These are phyloP conservation scores for Pogonomyrmex barbatus DNA, from an alignment of 1,140 invertebrate genomes.

Conservation along the genomic window DNA sequence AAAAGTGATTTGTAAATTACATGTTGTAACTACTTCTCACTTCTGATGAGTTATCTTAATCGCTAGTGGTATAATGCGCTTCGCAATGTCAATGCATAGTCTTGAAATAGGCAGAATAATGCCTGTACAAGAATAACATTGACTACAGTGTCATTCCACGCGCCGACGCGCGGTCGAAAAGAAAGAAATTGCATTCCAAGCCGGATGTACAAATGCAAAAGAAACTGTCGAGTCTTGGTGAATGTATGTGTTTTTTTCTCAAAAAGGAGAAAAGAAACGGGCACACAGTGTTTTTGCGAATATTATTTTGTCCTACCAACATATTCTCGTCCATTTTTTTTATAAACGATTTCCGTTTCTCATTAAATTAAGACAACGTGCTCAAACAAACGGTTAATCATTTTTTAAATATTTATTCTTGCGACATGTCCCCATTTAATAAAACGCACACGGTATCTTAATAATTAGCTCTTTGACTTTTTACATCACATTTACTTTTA, in stretches of 20 bases:
- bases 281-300: neutral
- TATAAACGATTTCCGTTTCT: neutral
- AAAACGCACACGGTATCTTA: neutral
- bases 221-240: neutral
- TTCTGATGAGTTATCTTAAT: constrained; percentile 30
- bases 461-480: neutral
- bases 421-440: neutral
- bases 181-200: constrained; percentile 11
- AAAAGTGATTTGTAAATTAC: neutral
- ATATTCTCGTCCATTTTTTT: neutral
- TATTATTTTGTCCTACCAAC: constrained; percentile 7
- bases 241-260: neutral
- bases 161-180: neutral
- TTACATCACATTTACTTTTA: neutral
- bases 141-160: constrained; percentile 1
- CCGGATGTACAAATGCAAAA: constrained; percentile 14
- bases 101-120: neutral
- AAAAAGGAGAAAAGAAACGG: neutral
- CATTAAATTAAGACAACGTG: neutral
- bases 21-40: neutral
- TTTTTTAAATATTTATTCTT: constrained; percentile 9
- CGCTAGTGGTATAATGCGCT: neutral
- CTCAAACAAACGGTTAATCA: neutral
- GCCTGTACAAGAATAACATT: neutral
- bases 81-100: neutral